Conservation (phyloP, 2,113 vertebrate species). For the Oxygymnocypris stewartii region DNA sequence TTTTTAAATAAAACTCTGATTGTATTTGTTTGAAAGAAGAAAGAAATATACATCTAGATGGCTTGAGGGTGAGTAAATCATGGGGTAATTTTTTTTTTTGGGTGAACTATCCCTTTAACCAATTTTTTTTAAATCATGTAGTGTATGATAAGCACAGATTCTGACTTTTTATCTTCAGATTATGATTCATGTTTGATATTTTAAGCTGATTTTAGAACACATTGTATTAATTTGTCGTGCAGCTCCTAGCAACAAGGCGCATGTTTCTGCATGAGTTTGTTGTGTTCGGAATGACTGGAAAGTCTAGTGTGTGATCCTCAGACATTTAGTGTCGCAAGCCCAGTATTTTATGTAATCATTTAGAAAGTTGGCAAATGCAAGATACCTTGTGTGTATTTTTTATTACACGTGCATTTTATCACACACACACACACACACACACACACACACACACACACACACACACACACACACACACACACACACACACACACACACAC, state of each 20-base stretch:
- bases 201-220: neutral
- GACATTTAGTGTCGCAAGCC: neutral
- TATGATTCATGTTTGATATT: conserved; percentile 12
- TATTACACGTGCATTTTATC: no score
- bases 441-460: no score
- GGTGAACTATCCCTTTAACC: no score
- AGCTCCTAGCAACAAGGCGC: neutral
- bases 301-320: neutral
- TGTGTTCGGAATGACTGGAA: neutral
- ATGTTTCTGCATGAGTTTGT: neutral
- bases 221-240: neutral
- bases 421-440: no score
- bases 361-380: neutral
- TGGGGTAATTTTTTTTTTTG: no score
- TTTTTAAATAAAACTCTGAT: no score
- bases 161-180: neutral
- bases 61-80: no score
- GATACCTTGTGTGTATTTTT: neutral
- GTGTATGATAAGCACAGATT: neutral
- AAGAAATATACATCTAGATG: no score
- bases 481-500: no score
- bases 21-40: no score
- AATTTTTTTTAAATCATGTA: no score
- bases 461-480: no score
- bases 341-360: neutral